Conservation (phyloP, 2,113 vertebrate genomes). For the Phalacrocorax brasilianus region DNA sequence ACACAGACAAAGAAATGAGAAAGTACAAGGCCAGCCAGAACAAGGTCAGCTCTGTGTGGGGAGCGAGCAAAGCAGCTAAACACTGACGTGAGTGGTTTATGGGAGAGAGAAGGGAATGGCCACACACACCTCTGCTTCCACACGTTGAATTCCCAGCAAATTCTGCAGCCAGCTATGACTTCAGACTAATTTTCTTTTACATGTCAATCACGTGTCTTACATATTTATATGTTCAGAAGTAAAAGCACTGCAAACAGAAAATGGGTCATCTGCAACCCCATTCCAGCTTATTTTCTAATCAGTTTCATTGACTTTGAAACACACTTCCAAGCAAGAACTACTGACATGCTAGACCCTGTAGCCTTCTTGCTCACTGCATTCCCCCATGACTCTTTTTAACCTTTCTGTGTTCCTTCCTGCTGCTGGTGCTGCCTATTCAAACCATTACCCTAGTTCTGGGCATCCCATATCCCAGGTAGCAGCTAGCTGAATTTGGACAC, state of each 20-base stretch:
- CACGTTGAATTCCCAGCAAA: background rate
- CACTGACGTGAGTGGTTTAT: background rate
- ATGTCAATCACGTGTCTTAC: background rate
- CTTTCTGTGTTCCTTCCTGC: background rate
- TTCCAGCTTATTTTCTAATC: background rate
- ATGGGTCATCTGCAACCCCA: background rate
- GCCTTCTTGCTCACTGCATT: background rate
- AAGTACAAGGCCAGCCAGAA: slow-evolving; percentile 53
- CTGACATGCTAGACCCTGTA: background rate
- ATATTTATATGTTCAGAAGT: background rate
- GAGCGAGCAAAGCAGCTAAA: background rate
- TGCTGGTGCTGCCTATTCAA: background rate
- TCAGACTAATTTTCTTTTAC: background rate
- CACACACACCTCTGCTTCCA: background rate
- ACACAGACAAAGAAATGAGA: slow-evolving; percentile 47
- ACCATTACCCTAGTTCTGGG: background rate
- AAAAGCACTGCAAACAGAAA: background rate
- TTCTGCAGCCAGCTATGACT: background rate
- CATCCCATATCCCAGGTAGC: background rate
- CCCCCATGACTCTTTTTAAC: background rate
- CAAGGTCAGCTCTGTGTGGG: slow-evolving; percentile 41
- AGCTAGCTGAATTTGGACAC: background rate
- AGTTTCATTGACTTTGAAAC: background rate
- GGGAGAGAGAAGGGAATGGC: background rate
- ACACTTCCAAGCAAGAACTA: background rate